Evolutionary conservation across 2,888 invertebrate genomes (phyloP), one percentile per base, ranked within the genome.

Genomic region (Calameuta pallipes): DNA sequence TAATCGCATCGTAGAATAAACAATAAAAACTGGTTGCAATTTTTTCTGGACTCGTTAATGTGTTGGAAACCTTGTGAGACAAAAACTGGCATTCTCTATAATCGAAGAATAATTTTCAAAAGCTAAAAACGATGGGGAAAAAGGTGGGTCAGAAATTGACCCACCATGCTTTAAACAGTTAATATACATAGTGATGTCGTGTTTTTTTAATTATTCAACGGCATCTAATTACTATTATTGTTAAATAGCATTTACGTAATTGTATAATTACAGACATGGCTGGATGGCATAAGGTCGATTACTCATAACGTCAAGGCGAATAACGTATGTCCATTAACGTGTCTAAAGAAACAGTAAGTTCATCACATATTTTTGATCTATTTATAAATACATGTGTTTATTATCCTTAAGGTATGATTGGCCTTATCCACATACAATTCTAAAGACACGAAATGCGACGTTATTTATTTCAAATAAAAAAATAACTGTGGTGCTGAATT

Each of bases 281-380:
- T 98, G 93, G 96, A 97, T 92, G 98, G 97, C 85, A 94, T 99
- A 89, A 95, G 99, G 92, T 95, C 95, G 93, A 97, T 99, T 92
- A 98, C 99, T 83, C 98, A 98, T 94, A 99, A 99, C 94, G 98
- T 98, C 90, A 99, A 99, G 94, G 98, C 98, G 89, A 98, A 98
- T 94, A 99, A 99, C 94, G 96, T 98, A 89, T 99, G 99, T 92
- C 99, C 99, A 79, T 97, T 98, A 96, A 99, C 98, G 88, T 98
- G 98, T 93, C 95, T 99, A 88, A 97, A 97, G 93, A 99, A 99
- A 94, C 99, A 99, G 99, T 99, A 96, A 97, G 98, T 97, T 91
- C 81, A 78, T 80, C 78, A 82, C 77, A 69, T 73, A 33, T 11
- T 30, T 69, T 78, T 73, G n/a, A 74, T 37, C 68, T 56, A 56